These are phyloP conservation scores for Verasper variegatus DNA, from an alignment of 2,113 vertebrate genomes.

Conservation along the genomic window DNA sequence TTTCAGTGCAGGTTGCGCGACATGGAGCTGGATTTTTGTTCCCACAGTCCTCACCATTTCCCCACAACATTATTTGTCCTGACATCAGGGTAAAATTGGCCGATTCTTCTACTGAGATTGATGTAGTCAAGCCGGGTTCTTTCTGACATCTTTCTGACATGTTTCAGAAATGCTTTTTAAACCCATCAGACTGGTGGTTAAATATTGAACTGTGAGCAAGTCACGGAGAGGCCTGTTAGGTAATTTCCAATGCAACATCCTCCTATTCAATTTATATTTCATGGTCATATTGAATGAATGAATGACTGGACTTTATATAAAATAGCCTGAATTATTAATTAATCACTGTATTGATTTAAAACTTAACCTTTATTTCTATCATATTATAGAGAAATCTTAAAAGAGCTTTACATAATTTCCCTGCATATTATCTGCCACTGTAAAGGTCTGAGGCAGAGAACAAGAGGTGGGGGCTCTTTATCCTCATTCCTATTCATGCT, in stretches of 20 bases:
- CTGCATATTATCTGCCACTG: not conserved
- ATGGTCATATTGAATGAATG: slow-evolving; percentile 63
- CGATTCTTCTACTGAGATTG: slow-evolving; percentile 2
- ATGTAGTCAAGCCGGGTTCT: slow-evolving; percentile 24
- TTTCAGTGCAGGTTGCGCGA: slow-evolving; percentile 5
- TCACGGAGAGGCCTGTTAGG: slow-evolving; percentile 48
- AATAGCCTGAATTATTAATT: not conserved
- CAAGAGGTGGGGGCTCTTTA: not conserved
- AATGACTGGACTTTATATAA: not conserved
- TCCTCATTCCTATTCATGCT: slow-evolving; percentile 17
- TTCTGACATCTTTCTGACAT: slow-evolving; percentile 37
- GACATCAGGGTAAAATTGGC: not conserved
- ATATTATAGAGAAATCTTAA: not conserved
- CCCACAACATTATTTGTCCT: not conserved
- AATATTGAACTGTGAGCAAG: slow-evolving; percentile 66
- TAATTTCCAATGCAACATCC: slow-evolving; percentile 42
- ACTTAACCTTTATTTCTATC: not conserved
- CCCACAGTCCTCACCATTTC: not conserved
- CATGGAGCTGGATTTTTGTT: not conserved
- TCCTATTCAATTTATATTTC: slow-evolving; percentile 66
- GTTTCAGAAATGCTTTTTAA: slow-evolving; percentile 43
- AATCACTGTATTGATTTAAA: not conserved
- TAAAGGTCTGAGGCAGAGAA: not conserved
- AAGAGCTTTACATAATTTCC: not conserved
- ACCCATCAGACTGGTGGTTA: slow-evolving; percentile 38